phyloP scores from a whole-genome alignment of 2,797 vertebrate genomes.

The Lepidocolaptes lacrymiger region DNA sequence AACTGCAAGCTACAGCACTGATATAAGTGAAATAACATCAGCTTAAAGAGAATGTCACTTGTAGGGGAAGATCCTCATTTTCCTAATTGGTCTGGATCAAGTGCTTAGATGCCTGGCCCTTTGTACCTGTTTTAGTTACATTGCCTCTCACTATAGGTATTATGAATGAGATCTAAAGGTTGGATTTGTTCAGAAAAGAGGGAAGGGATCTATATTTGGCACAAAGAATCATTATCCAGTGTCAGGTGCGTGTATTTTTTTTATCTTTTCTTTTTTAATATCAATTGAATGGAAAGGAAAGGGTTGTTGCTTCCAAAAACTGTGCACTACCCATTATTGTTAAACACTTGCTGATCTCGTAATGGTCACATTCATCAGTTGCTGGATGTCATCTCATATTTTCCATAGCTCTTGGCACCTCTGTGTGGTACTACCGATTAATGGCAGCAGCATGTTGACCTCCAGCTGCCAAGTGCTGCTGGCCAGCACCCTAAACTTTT shows the following conservation, averaged over 20 bases:
- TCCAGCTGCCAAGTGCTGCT: conserved; percentile 60
- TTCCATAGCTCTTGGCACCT: conserved; percentile 46
- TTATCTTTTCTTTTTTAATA: neutral
- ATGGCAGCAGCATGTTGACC: conserved; percentile 14
- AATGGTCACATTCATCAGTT: conserved; percentile 27
- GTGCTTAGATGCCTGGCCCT: neutral
- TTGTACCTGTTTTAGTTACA: neutral
- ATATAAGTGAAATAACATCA: neutral
- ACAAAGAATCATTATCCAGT: neutral
- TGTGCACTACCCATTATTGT: neutral
- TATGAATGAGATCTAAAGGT: neutral
- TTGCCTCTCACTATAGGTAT: neutral
- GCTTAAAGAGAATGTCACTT: neutral
- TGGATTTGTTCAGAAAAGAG: neutral
- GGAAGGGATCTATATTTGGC: neutral
- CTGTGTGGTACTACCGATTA: conserved; percentile 1
- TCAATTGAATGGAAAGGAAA: neutral
- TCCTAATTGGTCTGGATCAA: neutral
- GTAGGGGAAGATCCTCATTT: neutral
- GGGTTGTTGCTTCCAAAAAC: neutral
- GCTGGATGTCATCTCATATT: conserved; percentile 20
- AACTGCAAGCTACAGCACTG: neutral
- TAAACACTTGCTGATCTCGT: conserved; percentile 23
- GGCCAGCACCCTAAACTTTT: conserved; percentile 41
- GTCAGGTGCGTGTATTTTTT: neutral